Evolutionary conservation across 1,140 invertebrate species (phyloP).

Genomic region (Prorops nasuta): DNA sequence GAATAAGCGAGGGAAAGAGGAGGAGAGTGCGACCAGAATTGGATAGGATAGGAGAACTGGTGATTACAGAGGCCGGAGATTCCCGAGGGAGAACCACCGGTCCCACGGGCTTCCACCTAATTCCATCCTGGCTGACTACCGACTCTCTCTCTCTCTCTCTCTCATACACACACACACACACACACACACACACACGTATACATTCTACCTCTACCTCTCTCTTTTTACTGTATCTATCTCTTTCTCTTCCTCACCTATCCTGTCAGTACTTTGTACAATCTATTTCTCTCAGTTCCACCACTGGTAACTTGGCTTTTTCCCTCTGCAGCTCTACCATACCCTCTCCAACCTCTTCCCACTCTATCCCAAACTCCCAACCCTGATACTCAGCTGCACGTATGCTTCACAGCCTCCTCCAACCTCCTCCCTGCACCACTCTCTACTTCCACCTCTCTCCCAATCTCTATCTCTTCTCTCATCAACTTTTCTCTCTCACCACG

Average conservation of each 20-base stretch:
- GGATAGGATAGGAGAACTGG: conserved; percentile 51
- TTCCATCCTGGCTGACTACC: conserved; percentile 51
- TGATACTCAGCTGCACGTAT: conserved; percentile 19
- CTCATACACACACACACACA: conserved; percentile 1
- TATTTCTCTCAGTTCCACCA: conserved; percentile 17
- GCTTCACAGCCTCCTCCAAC: conserved; percentile 20
- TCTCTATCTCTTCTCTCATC: conserved; percentile 3
- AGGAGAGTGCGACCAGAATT: conserved; percentile 40
- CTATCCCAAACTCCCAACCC: not conserved
- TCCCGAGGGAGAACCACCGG: conserved; percentile 37
- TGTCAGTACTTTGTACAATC: conserved; percentile 9
- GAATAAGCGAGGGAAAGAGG: conserved; percentile 14
- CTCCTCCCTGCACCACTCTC: no score
- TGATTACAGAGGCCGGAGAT: conserved; percentile 51
- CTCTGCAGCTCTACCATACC: not conserved
- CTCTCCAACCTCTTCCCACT: not conserved
- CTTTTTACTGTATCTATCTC: not conserved
- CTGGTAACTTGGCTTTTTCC: not conserved
- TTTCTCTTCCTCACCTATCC: conserved; percentile 6
- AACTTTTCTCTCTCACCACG: no score
- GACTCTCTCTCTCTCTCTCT: conserved; percentile 23
- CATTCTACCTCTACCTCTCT: conserved; percentile 4
- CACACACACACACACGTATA: not conserved
- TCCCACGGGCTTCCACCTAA: conserved; percentile 51
- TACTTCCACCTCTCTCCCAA: conserved; percentile 13